Base-by-base conservation (phyloP, 2,888 invertebrate species). In the Furcula furcula region DNA sequence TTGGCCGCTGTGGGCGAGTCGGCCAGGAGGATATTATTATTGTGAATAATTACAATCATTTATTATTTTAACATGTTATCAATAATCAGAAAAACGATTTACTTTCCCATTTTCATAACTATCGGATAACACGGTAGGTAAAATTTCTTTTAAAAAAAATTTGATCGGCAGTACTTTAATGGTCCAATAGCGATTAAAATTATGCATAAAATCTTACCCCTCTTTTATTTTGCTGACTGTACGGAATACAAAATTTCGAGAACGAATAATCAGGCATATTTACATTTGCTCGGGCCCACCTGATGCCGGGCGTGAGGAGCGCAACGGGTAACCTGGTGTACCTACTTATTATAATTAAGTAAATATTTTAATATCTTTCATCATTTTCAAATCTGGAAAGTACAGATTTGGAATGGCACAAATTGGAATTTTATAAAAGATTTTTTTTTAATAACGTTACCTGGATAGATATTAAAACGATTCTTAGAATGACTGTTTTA, bases 241-340 rank as follows among this genome's bases (percentile, higher is more conserved):
- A 67, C 67, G 62, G 66, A 74, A 76, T 67, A 71, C 74, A 65
- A 65, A 76, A 71, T 65, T 66, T 65, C 44, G 69, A 59, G 67
- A 58, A 61, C 53, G 74, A 70, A 74, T 78, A 76, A 74, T 76
- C 70, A 67, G 64, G 65, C 43, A 56, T 71, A 81, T 79, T 79
- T 76, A 76, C 76, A 79, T 75, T 79, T 76, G 76, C 70, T 76
- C 66, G 66, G 67, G 61, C 61, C 66, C 71, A 78, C 72, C 78
- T 77, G 76, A 64, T 70, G 69, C 70, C 64, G 50, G 42, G n/a
- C 35, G 25, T 34, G 45, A 51, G 40, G 50, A 52, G 44, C 55
- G 36, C 40, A 40, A 40, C 42, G 43, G 39, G 30, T 31, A 37
- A 48, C 42, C n/a, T n/a, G n/a, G n/a, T n/a, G n/a, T n/a, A n/a